Evolutionary conservation across 2,113 vertebrate genomes (phyloP).

Genomic region (Cebidichthys violaceus): DNA sequence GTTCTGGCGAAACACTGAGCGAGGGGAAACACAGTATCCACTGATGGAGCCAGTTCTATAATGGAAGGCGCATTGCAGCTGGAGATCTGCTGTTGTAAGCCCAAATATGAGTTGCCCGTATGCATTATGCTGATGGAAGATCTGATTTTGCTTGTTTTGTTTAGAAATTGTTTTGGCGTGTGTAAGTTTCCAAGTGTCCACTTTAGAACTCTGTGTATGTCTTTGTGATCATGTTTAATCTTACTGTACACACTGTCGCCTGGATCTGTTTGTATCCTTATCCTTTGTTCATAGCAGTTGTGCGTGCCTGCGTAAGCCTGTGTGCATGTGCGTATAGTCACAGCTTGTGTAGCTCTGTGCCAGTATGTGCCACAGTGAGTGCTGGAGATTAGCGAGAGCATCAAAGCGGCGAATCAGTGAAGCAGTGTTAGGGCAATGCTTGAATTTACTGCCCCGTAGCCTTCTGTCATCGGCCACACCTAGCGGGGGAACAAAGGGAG

Average conservation of each 20-base stretch:
- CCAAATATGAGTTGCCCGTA: conserved; percentile 44
- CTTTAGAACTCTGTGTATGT: background rate
- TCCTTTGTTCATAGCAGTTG: conserved; percentile 37
- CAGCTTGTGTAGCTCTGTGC: conserved; percentile 47
- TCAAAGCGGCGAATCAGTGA: conserved; percentile 60
- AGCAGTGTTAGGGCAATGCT: conserved; percentile 38
- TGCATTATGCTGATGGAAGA: conserved; percentile 24
- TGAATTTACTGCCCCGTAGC: conserved; percentile 60
- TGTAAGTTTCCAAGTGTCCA: conserved; percentile 12
- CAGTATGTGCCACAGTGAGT: conserved; percentile 59
- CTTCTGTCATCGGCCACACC: conserved; percentile 71
- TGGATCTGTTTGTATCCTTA: conserved; percentile 12
- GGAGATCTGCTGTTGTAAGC: conserved; percentile 46
- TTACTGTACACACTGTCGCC: conserved; percentile 13
- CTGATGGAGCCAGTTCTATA: conserved; percentile 28
- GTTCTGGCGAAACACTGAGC: conserved; percentile 37
- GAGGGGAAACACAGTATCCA: conserved; percentile 29
- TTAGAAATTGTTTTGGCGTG: conserved; percentile 13
- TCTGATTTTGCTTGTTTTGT: conserved; percentile 34
- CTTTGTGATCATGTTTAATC: background rate
- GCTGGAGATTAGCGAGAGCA: conserved; percentile 62
- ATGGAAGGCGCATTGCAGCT: conserved; percentile 41
- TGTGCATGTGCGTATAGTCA: conserved; percentile 10
- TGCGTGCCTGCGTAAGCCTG: background rate
- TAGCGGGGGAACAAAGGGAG: conserved; percentile 71